These are phyloP conservation scores for Eupsittula cactorum DNA, from an alignment of 2,113 vertebrate genomes.

Conservation along the genomic window DNA sequence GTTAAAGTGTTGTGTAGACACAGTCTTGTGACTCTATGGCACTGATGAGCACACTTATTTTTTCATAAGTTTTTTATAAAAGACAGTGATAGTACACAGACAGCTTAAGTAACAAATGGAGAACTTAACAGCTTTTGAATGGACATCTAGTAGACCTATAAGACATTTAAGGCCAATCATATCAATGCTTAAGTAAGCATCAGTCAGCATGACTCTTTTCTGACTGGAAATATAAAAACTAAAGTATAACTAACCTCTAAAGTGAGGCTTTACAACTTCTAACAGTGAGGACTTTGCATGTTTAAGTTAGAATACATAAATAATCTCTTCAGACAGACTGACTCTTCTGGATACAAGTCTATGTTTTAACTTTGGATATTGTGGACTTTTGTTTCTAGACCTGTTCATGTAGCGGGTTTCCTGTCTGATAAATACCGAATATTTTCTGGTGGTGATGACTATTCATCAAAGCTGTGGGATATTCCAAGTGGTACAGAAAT, in stretches of 20 bases:
- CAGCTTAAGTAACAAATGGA: not conserved
- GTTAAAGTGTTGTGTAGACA: not conserved
- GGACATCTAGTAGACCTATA: not conserved
- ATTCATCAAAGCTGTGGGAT: slow-evolving; percentile 90
- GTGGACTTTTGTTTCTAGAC: slow-evolving; percentile 74
- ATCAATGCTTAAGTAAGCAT: not conserved
- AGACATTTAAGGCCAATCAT: not conserved
- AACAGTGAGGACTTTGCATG: not conserved
- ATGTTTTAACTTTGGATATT: not conserved
- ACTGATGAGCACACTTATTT: not conserved
- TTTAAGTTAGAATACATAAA: not conserved
- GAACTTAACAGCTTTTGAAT: not conserved
- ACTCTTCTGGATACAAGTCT: not conserved
- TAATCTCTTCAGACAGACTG: not conserved
- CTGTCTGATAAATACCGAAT: slow-evolving; percentile 88
- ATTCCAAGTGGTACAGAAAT: slow-evolving; percentile 85
- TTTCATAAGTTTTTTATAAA: not conserved
- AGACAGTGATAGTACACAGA: not conserved
- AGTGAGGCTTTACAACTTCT: not conserved
- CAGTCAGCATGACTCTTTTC: not conserved
- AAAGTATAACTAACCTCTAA: not conserved
- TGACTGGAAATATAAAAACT: not conserved
- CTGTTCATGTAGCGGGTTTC: slow-evolving; percentile 89
- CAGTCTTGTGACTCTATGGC: fast-evolving
- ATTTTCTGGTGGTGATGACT: slow-evolving; percentile 92